A percentile compares a stretch with the other conserved stretches of the same genome.
These are phyloP conservation scores for Siphamia tubifer DNA, from an alignment of 2,113 vertebrate species.

Conservation along the genomic window DNA sequence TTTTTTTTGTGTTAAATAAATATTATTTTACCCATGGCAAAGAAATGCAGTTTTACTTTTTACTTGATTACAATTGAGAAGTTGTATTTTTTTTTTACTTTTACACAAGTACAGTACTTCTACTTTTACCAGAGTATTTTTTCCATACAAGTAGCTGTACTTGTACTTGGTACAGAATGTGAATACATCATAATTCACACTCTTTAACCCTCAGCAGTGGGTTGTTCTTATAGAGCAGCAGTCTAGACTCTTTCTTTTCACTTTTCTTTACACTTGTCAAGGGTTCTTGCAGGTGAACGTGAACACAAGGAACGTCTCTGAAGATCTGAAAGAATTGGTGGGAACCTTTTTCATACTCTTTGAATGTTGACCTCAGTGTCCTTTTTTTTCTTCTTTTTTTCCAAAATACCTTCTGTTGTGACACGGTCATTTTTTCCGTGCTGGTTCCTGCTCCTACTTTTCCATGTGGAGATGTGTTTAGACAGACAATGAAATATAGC, in stretches of 20 bases:
- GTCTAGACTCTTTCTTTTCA: conserved; percentile 11
- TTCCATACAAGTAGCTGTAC: too few relatives aligned
- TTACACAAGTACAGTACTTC: too few relatives aligned
- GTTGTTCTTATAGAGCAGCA: conserved; percentile 11
- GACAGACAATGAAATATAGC: conserved; percentile 58
- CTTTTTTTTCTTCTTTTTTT: conserved; percentile 13
- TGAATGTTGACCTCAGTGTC: conserved; percentile 17
- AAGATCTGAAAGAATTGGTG: background rate
- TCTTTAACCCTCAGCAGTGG: conserved; percentile 9
- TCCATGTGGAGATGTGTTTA: conserved; percentile 56
- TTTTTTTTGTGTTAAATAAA: too few relatives aligned
- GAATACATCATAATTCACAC: too few relatives aligned
- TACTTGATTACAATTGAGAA: too few relatives aligned
- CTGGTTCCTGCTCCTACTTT: conserved; percentile 46
- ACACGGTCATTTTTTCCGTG: conserved; percentile 61
- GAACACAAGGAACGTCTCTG: background rate
- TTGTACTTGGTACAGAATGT: too few relatives aligned
- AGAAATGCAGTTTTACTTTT: too few relatives aligned
- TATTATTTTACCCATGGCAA: too few relatives aligned
- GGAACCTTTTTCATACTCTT: background rate
- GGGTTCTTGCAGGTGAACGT: conserved; percentile 14
- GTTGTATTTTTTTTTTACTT: too few relatives aligned
- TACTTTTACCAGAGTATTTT: too few relatives aligned
- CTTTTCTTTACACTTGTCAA: background rate
- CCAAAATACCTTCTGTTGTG: conserved; percentile 48